phyloP scores from a whole-genome alignment of 2,888 invertebrate species.

The Crossocerus cetratus region DNA sequence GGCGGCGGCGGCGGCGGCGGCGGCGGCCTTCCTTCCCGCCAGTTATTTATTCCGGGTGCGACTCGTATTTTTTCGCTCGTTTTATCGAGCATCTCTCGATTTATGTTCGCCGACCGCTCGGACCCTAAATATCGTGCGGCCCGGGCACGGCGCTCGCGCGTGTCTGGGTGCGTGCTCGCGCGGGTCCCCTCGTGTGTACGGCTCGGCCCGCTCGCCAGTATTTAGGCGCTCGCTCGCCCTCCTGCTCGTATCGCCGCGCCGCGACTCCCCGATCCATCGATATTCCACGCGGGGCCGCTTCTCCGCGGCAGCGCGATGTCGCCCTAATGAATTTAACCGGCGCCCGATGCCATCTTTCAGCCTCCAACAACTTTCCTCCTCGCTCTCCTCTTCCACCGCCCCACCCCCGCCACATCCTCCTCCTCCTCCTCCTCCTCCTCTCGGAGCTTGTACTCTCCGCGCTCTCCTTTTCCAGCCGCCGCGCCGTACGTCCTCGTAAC shows the following conservation, averaged over 20 bases:
- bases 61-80: conserved; percentile 58
- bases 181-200: no score
- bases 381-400: conserved; percentile 4
- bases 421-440: neutral
- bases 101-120: conserved; percentile 52
- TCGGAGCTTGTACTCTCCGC: neutral
- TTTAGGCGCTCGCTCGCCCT: conserved; percentile 9
- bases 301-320: conserved; percentile 47
- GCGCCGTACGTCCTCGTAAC: neutral
- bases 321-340: conserved; percentile 62
- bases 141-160: neutral
- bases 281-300: conserved; percentile 54
- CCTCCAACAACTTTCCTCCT: conserved; percentile 26
- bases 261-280: conserved; percentile 50
- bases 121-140: conserved; percentile 48
- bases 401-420: neutral
- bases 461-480: neutral
- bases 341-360: conserved; percentile 43
- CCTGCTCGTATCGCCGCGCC: neutral
- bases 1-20: neutral
- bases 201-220: neutral
- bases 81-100: conserved; percentile 63
- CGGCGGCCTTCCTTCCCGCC: conserved; percentile 15
- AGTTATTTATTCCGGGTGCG: conserved; percentile 61
- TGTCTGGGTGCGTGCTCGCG: neutral